Base-by-base conservation (phyloP, 2,888 invertebrate genomes). In the Pomacea canaliculata region DNA sequence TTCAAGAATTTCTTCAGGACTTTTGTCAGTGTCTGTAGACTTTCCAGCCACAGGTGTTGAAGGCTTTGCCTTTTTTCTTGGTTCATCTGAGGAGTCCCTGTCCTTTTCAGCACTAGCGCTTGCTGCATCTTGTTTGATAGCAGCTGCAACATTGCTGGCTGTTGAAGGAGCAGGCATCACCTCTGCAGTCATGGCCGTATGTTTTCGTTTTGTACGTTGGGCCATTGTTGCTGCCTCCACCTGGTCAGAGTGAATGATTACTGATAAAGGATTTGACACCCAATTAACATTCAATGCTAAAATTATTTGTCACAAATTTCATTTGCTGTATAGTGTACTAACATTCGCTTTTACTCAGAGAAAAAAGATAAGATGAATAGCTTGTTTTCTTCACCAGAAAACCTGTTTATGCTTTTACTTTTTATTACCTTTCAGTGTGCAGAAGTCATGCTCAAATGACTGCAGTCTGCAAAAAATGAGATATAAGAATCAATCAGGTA, bases 181-280 rank as follows among this genome's bases (percentile, higher is more conserved):
- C 80, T 85, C 85, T 19, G 86, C 86, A 49, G 85, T 84, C 86
- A 86, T 86, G 78, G 85, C 84, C 16, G 85, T 83, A 75, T 78
- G 83, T 80, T 84, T 85, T 67, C 85, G 84, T 73, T 86, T 86
- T 19, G 81, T 79, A 79, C 80, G 79, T 70, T 82, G 83, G 62
- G 85, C 84, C 86, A 85, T 85, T 23, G 48, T 72, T 23, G 46
- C 65, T 27, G 37, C n/a, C 51, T 56, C 51, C 16, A 16, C 51
- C 51, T 56, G 51, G 10, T 16, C 51, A 56, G 10, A 10, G 16
- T 10, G 16, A 56, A 56, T 56, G 10, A 56, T 56, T 56, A 56
- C 10, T 56, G 4, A 56, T 56, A 56, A 56, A 56, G 10, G 16
- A 56, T 56, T 13, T 56, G 51, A 13, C 51, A 56, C 51, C 16